phyloP scores from a whole-genome alignment of 2,113 vertebrate genomes.

The Boleophthalmus pectinirostris region DNA sequence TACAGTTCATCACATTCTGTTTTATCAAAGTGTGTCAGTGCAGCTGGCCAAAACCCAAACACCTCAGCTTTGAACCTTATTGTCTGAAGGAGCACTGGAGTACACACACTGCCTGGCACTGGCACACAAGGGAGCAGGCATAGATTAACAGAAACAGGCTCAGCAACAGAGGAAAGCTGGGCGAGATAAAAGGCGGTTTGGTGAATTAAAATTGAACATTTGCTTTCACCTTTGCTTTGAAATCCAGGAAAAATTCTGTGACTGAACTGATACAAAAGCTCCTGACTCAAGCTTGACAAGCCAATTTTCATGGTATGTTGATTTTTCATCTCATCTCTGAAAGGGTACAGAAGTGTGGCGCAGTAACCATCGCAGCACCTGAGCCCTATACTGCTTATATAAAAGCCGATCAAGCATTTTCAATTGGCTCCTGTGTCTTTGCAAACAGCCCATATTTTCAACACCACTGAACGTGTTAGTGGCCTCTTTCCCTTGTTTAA shows the following conservation, averaged over 20 bases:
- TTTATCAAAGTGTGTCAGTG: constrained; percentile 55
- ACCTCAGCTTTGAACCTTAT: constrained; percentile 32
- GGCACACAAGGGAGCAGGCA: constrained; percentile 9
- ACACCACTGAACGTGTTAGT: constrained; percentile 18
- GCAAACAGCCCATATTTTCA: constrained; percentile 7
- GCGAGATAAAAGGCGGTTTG: constrained; percentile 27
- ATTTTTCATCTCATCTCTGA: constrained; percentile 49
- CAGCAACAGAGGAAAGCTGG: constrained; percentile 19
- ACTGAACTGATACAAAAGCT: constrained; percentile 14
- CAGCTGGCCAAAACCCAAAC: constrained; percentile 34
- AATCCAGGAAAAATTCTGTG: constrained; percentile 3
- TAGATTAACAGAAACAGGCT: constrained; percentile 33
- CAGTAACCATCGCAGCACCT: constrained; percentile 31
- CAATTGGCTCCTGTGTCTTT: constrained; percentile 18
- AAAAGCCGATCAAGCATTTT: constrained; percentile 35
- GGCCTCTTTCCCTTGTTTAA: constrained; percentile 11
- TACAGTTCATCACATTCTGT: constrained; percentile 31
- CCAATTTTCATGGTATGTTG: constrained; percentile 49
- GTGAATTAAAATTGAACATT: constrained; percentile 33
- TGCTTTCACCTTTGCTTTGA: constrained; percentile 21
- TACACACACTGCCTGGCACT: constrained; percentile 38
- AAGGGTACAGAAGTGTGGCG: constrained; percentile 28
- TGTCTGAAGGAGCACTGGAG: constrained; percentile 35
- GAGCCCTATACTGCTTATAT: constrained; percentile 32
- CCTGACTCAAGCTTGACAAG: constrained; percentile 33